Evolutionary conservation across 2,113 vertebrate genomes (phyloP), one percentile per base, ranked within the genome.

Genomic region (Pleuronectes platessa): DNA sequence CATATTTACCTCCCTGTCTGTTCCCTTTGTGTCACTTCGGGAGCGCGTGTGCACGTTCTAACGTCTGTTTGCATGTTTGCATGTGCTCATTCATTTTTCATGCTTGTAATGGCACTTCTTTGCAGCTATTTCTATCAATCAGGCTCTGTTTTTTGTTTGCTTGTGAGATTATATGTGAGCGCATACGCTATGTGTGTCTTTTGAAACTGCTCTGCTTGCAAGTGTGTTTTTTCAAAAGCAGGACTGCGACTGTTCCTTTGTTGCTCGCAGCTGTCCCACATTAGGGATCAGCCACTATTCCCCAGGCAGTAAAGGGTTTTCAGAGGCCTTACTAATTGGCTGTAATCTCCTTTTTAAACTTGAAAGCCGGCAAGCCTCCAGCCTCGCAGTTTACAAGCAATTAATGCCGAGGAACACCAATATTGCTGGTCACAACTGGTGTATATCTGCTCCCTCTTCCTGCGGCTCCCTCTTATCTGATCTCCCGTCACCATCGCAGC

Each of bases 341-440:
- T 93, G 81, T 95, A 94, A 94, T 93, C 89, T 92, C 85, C 86
- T 90, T 92, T 92, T 92, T 93, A 88, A 88, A 90, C 79, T 90
- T 89, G 87, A 94, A 92, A 93, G 88, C 88, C 91, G 73, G 81
- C 79, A 55, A 90, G 87, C 81, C 70, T 90, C 80, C 78, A 90
- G 86, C 81, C 76, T 83, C 60, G 60, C 87, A 90, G 84, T 93
- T 92, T 93, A 92, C 91, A 93, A 92, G 93, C 88, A 93, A 92
- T 94, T 93, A 92, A 91, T 86, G 74, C 88, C 88, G 56, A 71
- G 79, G 88, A 91, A 92, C 89, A 88, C 79, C 76, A 75, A 59
- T 83, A 86, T 71, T 63, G 77, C 86, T 83, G 89, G 86, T 92
- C 93, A 91, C 76, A 86, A 89, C 62, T 84, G 91, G 63, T 86